Evolutionary conservation across 2,888 invertebrate genomes (phyloP).

Genomic region (Monoplex corrugatus): DNA sequence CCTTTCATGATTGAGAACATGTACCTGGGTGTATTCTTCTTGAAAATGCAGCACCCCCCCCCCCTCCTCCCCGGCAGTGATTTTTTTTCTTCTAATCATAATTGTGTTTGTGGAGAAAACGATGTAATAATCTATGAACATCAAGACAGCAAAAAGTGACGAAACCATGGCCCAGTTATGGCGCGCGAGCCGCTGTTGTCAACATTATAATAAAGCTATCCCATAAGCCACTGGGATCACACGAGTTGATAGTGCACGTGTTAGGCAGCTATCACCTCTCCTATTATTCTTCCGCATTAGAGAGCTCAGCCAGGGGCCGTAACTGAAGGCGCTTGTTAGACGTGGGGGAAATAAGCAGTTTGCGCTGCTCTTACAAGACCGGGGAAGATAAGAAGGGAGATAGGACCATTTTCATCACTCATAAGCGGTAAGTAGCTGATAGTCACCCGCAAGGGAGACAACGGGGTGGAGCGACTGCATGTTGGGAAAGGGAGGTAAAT

Average conservation of each 20-base stretch:
- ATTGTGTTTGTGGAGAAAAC: no score
- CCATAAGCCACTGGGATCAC: neutral
- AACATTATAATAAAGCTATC: conserved; percentile 21
- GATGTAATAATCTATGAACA: no score
- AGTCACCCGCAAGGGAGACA: conserved; percentile 34
- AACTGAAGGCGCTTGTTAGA: conserved; percentile 48
- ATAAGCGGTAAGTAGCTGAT: conserved; percentile 39
- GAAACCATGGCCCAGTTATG: no score
- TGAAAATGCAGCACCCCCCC: no score
- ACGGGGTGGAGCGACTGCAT: conserved; percentile 40
- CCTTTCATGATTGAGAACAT: no score
- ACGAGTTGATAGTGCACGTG: conserved; percentile 40
- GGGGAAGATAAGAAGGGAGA: conserved; percentile 23
- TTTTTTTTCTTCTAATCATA: no score
- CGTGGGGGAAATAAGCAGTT: conserved; percentile 34
- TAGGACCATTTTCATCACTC: conserved; percentile 46
- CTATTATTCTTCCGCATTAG: conserved; percentile 50
- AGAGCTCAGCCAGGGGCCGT: conserved; percentile 46
- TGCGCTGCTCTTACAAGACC: conserved; percentile 34
- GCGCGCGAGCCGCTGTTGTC: neutral
- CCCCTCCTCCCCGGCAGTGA: no score
- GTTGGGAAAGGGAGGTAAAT: conserved; percentile 34
- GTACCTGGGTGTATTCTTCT: no score
- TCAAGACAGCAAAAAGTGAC: no score
- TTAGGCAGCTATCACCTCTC: conserved; percentile 42